Evolutionary conservation across 2,797 vertebrate genomes (phyloP).

Genomic region (Podarcis lilfordi): DNA sequence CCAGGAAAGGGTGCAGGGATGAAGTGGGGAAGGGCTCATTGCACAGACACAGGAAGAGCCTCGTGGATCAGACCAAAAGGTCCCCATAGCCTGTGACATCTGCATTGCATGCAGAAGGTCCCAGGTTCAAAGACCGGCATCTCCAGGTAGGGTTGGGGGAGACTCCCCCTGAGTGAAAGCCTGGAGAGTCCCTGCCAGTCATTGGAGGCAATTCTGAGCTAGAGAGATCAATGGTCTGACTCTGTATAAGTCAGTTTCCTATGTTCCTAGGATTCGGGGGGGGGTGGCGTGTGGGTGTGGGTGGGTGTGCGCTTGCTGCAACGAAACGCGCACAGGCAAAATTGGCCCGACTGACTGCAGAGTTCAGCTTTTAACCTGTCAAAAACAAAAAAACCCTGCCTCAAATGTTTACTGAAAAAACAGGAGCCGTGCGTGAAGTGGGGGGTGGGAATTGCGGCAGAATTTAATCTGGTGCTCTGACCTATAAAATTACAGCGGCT

Average conservation of each 20-base stretch:
- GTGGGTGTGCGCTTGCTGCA: background rate
- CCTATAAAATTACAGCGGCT: conserved; percentile 74
- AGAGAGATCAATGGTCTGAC: no score
- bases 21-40: background rate
- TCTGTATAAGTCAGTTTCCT: no score
- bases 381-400: conserved; percentile 49
- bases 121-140: no score
- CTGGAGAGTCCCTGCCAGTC: no score
- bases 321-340: conserved; percentile 61
- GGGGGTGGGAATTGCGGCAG: conserved; percentile 25
- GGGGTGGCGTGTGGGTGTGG: background rate
- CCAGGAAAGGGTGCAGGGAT: background rate
- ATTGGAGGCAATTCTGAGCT: no score
- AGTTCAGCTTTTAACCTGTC: conserved; percentile 66
- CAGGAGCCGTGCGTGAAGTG: conserved; percentile 36
- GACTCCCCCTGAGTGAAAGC: no score
- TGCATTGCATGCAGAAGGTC: no score
- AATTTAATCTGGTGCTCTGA: conserved; percentile 72
- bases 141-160: no score
- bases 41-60: background rate
- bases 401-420: conserved; percentile 57
- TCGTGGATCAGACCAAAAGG: background rate
- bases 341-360: conserved; percentile 62
- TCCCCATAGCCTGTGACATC: no score
- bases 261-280: no score